phyloP scores from a whole-genome alignment of 2,113 vertebrate genomes.

The Talpa occidentalis region DNA sequence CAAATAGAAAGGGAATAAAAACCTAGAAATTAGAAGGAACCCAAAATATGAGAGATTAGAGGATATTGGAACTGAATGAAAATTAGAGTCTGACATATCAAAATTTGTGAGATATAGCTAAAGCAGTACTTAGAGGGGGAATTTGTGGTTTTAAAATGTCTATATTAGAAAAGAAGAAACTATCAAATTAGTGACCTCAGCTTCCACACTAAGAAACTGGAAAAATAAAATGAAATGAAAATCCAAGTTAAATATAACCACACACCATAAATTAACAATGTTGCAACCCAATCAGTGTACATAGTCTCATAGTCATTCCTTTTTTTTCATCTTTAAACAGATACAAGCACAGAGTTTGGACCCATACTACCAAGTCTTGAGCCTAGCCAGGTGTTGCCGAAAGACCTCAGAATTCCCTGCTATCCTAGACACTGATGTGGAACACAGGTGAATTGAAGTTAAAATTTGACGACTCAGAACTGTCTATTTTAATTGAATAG shows the following conservation, averaged over 20 bases:
- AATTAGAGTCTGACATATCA: not conserved
- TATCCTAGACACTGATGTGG: constrained; percentile 13
- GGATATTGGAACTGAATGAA: not conserved
- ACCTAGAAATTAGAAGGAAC: not conserved
- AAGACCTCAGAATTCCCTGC: constrained; percentile 10
- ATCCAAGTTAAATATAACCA: not conserved
- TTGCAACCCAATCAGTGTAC: rapidly evolving
- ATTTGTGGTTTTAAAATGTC: not conserved
- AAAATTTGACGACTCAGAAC: not conserved
- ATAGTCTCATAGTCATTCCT: not conserved
- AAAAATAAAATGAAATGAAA: not conserved
- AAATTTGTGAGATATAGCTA: not conserved
- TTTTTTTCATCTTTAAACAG: not conserved
- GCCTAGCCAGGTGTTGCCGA: constrained; percentile 3
- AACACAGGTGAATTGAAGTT: not conserved
- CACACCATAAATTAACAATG: not conserved
- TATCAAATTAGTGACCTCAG: not conserved
- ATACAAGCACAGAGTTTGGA: not conserved
- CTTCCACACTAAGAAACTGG: not conserved
- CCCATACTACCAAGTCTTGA: not conserved
- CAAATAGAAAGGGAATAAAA: not conserved
- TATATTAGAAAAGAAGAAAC: not conserved
- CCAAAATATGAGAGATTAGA: not conserved
- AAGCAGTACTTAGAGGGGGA: not conserved
- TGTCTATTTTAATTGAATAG: not conserved